Evolutionary conservation across 2,888 invertebrate species (phyloP).

Genomic region (Hypomecis punctinalis): DNA sequence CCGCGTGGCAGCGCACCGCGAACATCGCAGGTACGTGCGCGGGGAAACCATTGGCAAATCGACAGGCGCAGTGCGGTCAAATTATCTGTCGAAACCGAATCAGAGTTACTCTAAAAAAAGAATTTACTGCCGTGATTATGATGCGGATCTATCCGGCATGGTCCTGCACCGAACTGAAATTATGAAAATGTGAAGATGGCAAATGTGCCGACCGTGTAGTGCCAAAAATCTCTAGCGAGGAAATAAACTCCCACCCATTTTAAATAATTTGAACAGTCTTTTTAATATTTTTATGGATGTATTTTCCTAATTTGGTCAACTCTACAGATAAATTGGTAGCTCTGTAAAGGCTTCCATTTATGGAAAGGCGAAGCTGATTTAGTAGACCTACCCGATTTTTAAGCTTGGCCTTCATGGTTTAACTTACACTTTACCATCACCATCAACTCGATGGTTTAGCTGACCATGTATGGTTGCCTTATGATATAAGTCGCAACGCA

Average conservation of each 20-base stretch:
- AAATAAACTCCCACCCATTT: too few relatives aligned
- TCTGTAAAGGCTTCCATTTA: neutral
- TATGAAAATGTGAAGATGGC: too few relatives aligned
- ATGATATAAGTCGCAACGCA: neutral
- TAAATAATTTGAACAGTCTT: too few relatives aligned
- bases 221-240: too few relatives aligned
- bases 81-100: neutral
- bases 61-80: neutral
- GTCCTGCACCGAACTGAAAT: too few relatives aligned
- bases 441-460: neutral
- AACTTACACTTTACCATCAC: too few relatives aligned
- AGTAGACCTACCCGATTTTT: neutral
- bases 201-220: too few relatives aligned
- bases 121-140: too few relatives aligned
- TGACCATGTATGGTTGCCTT: neutral
- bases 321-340: neutral
- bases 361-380: neutral
- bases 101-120: neutral
- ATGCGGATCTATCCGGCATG: too few relatives aligned
- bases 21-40: slow-evolving; percentile 43
- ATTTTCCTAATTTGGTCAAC: neutral
- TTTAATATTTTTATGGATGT: too few relatives aligned
- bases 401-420: too few relatives aligned
- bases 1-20: slow-evolving; percentile 62
- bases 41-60: neutral